Percentiles rank a stretch among this genome's conserved stretches.
Conservation (phyloP, 2,888 invertebrate species). For the Stenoptilia bipunctidactyla region DNA sequence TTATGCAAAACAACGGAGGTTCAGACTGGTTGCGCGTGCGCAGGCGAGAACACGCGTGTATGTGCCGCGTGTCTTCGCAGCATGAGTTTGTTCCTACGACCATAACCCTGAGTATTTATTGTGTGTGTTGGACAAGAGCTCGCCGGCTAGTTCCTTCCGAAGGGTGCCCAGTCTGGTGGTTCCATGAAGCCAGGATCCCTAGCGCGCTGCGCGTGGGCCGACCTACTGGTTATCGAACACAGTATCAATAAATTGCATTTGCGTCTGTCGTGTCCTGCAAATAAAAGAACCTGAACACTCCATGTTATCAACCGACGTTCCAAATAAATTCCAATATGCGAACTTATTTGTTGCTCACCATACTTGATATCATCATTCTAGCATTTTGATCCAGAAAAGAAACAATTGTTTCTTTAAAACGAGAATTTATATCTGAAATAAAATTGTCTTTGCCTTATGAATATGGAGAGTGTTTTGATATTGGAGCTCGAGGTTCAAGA, state of each 20-base stretch:
- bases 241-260: slow-evolving; percentile 67
- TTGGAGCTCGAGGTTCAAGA: slow-evolving; percentile 18
- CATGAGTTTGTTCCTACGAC: slow-evolving; percentile 63
- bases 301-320: slow-evolving; percentile 56
- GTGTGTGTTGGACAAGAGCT: slow-evolving; percentile 50
- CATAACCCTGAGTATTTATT: slow-evolving; percentile 58
- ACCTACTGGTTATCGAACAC: slow-evolving; percentile 62
- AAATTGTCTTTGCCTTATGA: slow-evolving; percentile 9
- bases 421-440: background rate
- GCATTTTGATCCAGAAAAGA: slow-evolving; percentile 14
- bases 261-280: slow-evolving; percentile 52
- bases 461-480: slow-evolving; percentile 18
- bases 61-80: slow-evolving; percentile 47
- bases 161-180: slow-evolving; percentile 26
- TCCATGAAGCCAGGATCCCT: too few species aligned
- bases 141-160: slow-evolving; percentile 47
- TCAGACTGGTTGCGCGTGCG: background rate
- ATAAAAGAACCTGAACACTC: slow-evolving; percentile 51
- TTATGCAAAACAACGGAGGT: slow-evolving; percentile 3
- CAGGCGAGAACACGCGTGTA: slow-evolving; percentile 39
- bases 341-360: slow-evolving; percentile 43
- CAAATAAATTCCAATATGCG: slow-evolving; percentile 59
- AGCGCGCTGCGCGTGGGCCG: slow-evolving; percentile 48
- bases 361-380: slow-evolving; percentile 53
- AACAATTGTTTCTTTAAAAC: slow-evolving; percentile 12